Evolutionary conservation across 2,113 vertebrate genomes (phyloP).

Genomic region (Phainopepla nitens): DNA sequence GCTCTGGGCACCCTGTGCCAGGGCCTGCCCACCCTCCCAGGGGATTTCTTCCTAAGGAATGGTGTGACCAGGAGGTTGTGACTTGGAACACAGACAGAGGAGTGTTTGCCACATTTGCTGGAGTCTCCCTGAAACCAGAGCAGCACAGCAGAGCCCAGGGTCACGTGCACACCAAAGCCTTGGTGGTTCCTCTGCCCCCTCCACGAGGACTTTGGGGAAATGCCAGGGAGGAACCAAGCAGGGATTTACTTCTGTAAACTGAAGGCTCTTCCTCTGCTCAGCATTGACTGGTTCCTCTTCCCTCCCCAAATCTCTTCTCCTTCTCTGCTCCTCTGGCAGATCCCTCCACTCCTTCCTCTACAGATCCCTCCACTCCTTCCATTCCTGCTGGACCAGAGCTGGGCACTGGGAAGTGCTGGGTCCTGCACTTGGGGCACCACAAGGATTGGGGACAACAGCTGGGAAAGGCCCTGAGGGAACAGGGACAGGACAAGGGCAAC

Average conservation of each 20-base stretch:
- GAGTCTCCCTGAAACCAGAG: neutral
- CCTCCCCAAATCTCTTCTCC: neutral
- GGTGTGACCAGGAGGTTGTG: neutral
- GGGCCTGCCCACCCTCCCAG: neutral
- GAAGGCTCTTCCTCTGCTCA: neutral
- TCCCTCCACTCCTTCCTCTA: neutral
- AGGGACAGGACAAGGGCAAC: neutral
- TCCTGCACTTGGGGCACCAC: neutral
- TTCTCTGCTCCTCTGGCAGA: neutral
- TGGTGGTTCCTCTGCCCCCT: neutral
- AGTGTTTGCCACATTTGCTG: neutral
- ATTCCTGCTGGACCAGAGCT: neutral
- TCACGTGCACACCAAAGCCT: neutral
- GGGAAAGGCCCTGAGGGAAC: neutral
- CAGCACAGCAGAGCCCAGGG: neutral
- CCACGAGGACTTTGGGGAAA: neutral
- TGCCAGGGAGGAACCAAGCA: neutral
- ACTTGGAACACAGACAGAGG: neutral
- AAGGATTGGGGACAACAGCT: neutral
- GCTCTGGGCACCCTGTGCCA: neutral
- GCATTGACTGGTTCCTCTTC: neutral
- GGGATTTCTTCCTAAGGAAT: neutral
- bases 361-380: too few species aligned
- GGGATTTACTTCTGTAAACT: neutral
- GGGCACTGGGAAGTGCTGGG: fast-evolving